Base-by-base conservation (phyloP, 2,797 vertebrate species). In the Danio albolineatus region DNA sequence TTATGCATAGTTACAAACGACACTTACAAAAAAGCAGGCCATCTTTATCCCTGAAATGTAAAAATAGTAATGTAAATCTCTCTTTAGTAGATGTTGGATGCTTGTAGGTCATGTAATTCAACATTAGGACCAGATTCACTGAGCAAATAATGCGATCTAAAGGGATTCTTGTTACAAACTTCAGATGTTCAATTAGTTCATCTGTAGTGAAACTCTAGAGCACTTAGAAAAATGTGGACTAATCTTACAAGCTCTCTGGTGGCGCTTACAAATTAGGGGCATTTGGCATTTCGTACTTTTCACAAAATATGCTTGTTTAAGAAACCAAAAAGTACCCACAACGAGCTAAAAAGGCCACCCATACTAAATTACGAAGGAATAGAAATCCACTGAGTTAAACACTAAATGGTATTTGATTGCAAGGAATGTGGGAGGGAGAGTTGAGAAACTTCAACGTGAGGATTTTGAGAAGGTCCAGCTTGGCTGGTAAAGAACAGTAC, bases 371-470 rank as follows among this genome's bases (percentile, higher is more conserved):
- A 17, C 5, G 3, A 69, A 57, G 36, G 19, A 19, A 48, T 2
- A 76, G 10, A 61, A 70, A 36, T 13, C 17, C 71, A 57, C 13
- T n/a, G 19, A 28, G 61, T 60, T 81, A 12, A 57, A 62, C 13
- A 21, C 48, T 57, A 43, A 51, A 65, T 48, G 80, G 14, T 46
- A 13, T 84, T 81, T 75, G 73, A 64, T 72, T 65, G 60, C 4
- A 36, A 82, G 44, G 66, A 79, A 82, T 84, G 69, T 76, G 72
- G 72, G 60, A 79, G 76, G 53, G 59, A 72, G 51, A 78, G 53
- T 54, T 46, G 8, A 64, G 60, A 79, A 74, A 57, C 36, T 70
- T 53, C 56, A 28, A 36, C 41, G 59, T 71, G 71, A 62, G 36
- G 38, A 71, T 69, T 70, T 48, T 72, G 65, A 79, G 72, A 60